Evolutionary conservation across 1,140 invertebrate species (phyloP).

Genomic region (Radopholus similis): DNA sequence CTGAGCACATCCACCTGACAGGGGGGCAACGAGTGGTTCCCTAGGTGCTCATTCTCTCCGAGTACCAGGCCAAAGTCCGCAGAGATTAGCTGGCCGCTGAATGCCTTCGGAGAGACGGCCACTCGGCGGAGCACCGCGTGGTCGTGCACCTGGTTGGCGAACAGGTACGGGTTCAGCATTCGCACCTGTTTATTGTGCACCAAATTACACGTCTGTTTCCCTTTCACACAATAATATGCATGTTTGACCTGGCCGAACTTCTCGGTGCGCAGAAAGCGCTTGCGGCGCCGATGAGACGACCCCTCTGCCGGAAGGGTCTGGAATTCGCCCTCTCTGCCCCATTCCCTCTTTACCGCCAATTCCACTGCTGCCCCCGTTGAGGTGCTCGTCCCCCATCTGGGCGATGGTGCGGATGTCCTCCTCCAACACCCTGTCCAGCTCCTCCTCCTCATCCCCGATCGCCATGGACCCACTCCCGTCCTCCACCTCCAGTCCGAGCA

Average conservation of each 20-base stretch:
- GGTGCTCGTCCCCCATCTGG: neutral
- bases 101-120: constrained; percentile 21
- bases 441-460: neutral
- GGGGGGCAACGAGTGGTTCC: neutral
- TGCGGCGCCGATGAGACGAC: neutral
- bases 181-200: too few species aligned
- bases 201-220: too few species aligned
- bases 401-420: constrained; percentile 1
- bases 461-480: neutral
- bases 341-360: neutral
- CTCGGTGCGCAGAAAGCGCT: constrained; percentile 10
- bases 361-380: neutral
- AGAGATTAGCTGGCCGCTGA: constrained; percentile 7
- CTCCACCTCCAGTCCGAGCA: neutral
- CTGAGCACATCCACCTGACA: constrained; percentile 21
- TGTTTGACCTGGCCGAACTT: neutral
- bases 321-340: neutral
- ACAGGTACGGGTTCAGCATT: neutral
- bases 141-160: constrained; percentile 14
- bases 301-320: neutral
- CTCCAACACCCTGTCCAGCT: neutral
- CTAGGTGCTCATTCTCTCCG: neutral
- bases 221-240: too few species aligned
- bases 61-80: constrained; percentile 23
- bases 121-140: constrained; percentile 19